These are phyloP conservation scores for Pseudomyrmex dendroicus DNA, from an alignment of 1,140 invertebrate species.

Conservation along the genomic window DNA sequence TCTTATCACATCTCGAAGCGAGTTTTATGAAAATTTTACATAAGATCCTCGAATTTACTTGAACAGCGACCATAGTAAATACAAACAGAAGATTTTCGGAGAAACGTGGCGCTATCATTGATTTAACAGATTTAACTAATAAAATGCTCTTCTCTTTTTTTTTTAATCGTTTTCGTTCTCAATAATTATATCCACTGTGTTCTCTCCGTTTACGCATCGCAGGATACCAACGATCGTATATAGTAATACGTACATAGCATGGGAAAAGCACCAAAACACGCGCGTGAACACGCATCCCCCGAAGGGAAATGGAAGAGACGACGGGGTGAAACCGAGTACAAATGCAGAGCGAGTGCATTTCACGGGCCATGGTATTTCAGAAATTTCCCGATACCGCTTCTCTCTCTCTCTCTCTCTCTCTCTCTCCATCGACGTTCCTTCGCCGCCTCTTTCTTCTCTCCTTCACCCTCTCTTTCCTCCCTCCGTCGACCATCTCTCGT, in stretches of 20 bases:
- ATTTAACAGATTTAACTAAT: background rate
- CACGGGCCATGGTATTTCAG: constrained; percentile 71
- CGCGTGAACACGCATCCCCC: background rate
- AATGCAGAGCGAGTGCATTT: constrained; percentile 74
- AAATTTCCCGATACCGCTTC: constrained; percentile 70
- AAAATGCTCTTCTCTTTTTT: background rate
- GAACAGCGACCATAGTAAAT: too few relatives aligned
- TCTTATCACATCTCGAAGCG: background rate
- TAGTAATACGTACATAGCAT: constrained; percentile 7
- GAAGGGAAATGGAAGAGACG: constrained; percentile 6
- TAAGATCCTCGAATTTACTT: too few relatives aligned
- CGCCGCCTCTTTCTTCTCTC: constrained; percentile 1
- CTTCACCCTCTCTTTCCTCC: background rate
- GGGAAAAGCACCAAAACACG: background rate
- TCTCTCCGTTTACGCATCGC: constrained; percentile 14
- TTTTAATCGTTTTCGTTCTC: background rate
- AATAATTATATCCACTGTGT: background rate
- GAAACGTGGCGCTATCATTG: too few relatives aligned
- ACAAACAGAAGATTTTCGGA: too few relatives aligned
- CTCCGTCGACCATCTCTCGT: background rate
- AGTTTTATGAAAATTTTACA: background rate
- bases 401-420: constrained; percentile 55
- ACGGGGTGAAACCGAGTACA: constrained; percentile 43
- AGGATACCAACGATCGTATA: background rate
- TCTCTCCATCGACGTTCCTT: constrained; percentile 62